Evolutionary conservation across 2,888 invertebrate genomes (phyloP).

Genomic region (Hylaea fasciaria): DNA sequence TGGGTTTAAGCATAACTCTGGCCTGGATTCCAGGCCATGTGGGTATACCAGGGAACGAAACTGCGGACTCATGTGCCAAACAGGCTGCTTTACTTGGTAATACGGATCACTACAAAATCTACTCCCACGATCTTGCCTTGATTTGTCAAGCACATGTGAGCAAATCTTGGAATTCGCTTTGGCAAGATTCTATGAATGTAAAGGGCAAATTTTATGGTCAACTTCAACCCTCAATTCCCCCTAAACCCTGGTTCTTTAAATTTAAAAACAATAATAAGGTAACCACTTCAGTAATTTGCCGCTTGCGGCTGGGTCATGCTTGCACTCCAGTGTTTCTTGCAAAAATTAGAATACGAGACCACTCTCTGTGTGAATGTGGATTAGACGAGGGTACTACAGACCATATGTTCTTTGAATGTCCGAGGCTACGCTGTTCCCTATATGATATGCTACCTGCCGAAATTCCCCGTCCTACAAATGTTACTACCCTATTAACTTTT

Average conservation of each 20-base stretch:
- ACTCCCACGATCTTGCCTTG: background rate
- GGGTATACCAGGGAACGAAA: conserved; percentile 16
- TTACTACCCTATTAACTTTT: no score
- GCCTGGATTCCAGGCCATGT: conserved; percentile 21
- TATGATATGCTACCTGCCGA: no score
- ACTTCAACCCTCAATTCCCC: background rate
- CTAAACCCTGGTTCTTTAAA: background rate
- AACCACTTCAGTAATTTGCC: background rate
- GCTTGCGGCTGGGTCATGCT: background rate
- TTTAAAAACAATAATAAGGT: background rate
- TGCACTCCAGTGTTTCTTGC: background rate
- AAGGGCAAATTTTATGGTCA: background rate
- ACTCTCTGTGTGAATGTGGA: background rate
- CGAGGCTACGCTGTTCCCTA: background rate
- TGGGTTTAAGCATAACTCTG: background rate
- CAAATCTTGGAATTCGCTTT: no score
- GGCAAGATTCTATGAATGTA: background rate
- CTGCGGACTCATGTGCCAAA: conserved; percentile 2
- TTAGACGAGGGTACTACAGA: background rate
- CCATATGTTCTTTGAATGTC: background rate
- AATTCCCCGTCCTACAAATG: no score
- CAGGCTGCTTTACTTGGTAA: background rate
- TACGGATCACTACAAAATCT: background rate
- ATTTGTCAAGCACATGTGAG: no score
- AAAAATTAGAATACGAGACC: background rate